Base-by-base conservation (phyloP, 2,797 vertebrate genomes). In the Acrocephalus scirpaceus region DNA sequence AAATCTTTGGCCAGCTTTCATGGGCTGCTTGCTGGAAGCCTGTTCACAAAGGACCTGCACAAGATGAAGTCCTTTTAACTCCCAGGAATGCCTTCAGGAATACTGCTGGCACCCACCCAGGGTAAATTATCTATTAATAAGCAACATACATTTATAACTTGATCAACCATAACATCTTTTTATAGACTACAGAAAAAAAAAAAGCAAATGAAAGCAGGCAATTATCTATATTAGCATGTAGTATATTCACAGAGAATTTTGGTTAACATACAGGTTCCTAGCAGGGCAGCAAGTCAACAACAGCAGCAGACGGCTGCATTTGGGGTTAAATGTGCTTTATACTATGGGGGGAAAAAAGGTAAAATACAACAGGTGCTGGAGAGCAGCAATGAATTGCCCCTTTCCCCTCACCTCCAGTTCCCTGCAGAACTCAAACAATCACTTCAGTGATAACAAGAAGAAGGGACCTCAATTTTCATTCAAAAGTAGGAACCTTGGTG, bases 121-220 rank as follows among this genome's bases (percentile, higher is more conserved):
- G 13, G 7, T 44, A 88, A 88, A 94, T 67, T 67, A 74, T 17
- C 42, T 78, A 71, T 95, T 85, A 90, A 95, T 67, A 92, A 86
- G 48, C 10, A 60, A 64, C 64, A 67, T 25, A 51, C 93, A 64
- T 82, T 88, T 88, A 69, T 79, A 72, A 85, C 36, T 40, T 48
- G 60, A 88, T 81, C 56, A 90, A 64, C 45, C 9, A 15, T 56
- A 57, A 29, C 21, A 29, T 70, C 57, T 92, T 93, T 91, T 80
- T 66, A 75, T 71, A 85, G 67, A 70, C 22, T 27, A n/a, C 9
- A 16, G n/a, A 50, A 25, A 76, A 57, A 75, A 57, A 75, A 81
- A 71, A 74, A 38, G 38, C 66, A 79, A 61, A 54, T 29, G 29
- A 47, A 73, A 81, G 3, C 16, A 71, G 23, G 44, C 40, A 66